Percentiles rank a stretch among this genome's conserved stretches.
Conservation (phyloP, 2,888 invertebrate genomes). For the Ethmia dodecea region DNA sequence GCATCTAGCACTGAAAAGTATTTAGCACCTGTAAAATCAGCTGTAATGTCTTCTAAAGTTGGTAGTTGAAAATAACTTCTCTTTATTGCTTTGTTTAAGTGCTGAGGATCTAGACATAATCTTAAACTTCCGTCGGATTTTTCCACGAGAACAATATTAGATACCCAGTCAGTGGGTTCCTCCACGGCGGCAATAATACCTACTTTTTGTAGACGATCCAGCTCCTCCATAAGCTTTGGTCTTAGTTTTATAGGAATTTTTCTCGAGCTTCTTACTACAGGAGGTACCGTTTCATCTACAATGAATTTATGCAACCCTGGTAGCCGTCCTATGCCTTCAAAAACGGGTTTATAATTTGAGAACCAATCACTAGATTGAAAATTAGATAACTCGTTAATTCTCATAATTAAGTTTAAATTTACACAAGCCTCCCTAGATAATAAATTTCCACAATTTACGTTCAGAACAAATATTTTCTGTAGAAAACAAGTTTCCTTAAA, state of each 20-base stretch:
- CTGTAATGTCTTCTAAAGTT: slow-evolving; percentile 8
- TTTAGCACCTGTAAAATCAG: slow-evolving; percentile 10
- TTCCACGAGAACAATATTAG: slow-evolving; percentile 9
- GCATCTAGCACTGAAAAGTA: slow-evolving; percentile 14
- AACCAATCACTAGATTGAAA: background rate
- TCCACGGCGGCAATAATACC: slow-evolving; percentile 7
- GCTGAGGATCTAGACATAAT: slow-evolving; percentile 11
- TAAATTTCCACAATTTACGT: slow-evolving; percentile 9
- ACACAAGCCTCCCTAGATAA: slow-evolving; percentile 5
- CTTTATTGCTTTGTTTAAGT: slow-evolving; percentile 8
- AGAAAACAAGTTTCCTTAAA: background rate
- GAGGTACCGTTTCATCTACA: slow-evolving; percentile 6
- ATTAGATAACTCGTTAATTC: background rate
- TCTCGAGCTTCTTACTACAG: slow-evolving; percentile 4
- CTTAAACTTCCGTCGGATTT: slow-evolving; percentile 9
- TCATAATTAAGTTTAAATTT: background rate
- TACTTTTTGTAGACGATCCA: slow-evolving; percentile 4
- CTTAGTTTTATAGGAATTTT: slow-evolving; percentile 10
- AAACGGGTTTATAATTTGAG: slow-evolving; percentile 1
- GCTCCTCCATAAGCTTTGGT: slow-evolving; percentile 2
- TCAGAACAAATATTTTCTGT: slow-evolving; percentile 3
- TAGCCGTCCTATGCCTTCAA: slow-evolving; percentile 7
- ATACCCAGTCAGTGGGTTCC: slow-evolving; percentile 13
- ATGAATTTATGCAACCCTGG: slow-evolving; percentile 2
- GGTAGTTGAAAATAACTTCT: slow-evolving; percentile 15